phyloP scores from a whole-genome alignment of 1,140 invertebrate species.

The Mizuhopecten yessoensis region DNA sequence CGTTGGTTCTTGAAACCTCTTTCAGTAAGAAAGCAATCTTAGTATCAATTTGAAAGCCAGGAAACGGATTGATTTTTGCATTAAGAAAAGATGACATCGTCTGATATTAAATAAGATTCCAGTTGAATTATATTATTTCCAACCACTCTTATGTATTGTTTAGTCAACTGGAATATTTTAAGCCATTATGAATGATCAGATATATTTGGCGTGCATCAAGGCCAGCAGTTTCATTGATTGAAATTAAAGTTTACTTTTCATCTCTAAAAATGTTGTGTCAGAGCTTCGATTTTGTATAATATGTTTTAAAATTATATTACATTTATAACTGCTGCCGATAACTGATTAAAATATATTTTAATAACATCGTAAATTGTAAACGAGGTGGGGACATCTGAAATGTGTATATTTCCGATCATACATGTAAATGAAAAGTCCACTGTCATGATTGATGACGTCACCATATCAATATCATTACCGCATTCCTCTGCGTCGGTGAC shows the following conservation, averaged over 20 bases:
- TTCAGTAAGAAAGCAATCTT: not conserved
- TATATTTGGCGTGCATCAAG: not conserved
- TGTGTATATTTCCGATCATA: not conserved
- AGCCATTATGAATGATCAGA: not conserved
- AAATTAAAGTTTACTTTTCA: not conserved
- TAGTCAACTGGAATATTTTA: not conserved
- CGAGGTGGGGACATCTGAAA: not conserved
- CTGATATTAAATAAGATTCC: not conserved
- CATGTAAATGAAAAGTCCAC: not conserved
- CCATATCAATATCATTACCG: not conserved
- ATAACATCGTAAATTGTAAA: not conserved
- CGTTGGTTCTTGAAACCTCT: not conserved
- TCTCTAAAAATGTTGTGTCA: not conserved
- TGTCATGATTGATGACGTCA: not conserved
- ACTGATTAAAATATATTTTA: not conserved
- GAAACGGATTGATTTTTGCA: not conserved
- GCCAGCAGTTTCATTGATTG: not conserved
- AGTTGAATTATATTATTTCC: not conserved
- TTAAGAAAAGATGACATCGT: not conserved
- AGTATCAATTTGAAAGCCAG: not conserved
- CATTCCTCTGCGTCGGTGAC: conserved; percentile 12
- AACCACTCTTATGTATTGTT: not conserved
- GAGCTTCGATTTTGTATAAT: not conserved
- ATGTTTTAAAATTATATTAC: not conserved
- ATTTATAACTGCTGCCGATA: not conserved